phyloP scores from a whole-genome alignment of 2,888 invertebrate species.

The Acanthopleura granulata region DNA sequence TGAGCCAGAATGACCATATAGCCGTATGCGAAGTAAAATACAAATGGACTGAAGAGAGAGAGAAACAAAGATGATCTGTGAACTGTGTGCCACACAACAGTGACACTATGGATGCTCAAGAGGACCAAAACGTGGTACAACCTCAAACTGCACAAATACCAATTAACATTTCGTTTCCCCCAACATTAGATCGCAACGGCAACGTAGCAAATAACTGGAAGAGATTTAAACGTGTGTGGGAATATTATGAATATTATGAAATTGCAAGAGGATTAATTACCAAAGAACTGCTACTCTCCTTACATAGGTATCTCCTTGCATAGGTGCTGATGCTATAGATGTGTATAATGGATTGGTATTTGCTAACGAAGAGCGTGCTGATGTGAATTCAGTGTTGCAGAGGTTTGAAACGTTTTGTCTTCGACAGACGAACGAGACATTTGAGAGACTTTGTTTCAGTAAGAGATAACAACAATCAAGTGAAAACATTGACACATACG shows the following conservation, averaged over 20 bases:
- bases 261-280: constrained; percentile 3
- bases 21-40: too few species aligned
- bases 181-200: constrained; percentile 15
- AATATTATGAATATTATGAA: constrained; percentile 25
- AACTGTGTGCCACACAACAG: neutral
- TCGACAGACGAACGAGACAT: constrained; percentile 26
- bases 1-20: too few species aligned
- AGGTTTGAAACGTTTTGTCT: constrained; percentile 25
- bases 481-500: constrained; percentile 25
- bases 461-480: constrained; percentile 23
- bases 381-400: too few species aligned
- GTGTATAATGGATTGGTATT: constrained; percentile 26
- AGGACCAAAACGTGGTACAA: too few species aligned
- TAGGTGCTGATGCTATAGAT: constrained; percentile 26
- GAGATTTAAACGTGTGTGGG: constrained; percentile 23
- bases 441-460: constrained; percentile 29
- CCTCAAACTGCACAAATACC: neutral
- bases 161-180: constrained; percentile 22
- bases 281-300: constrained; percentile 25
- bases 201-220: constrained; percentile 22
- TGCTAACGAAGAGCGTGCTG: neutral
- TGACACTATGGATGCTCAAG: too few species aligned
- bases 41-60: neutral
- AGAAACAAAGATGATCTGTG: too few species aligned
- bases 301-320: constrained; percentile 20